phyloP scores from a whole-genome alignment of 2,797 vertebrate genomes.

The Bradypodion pumilum region DNA sequence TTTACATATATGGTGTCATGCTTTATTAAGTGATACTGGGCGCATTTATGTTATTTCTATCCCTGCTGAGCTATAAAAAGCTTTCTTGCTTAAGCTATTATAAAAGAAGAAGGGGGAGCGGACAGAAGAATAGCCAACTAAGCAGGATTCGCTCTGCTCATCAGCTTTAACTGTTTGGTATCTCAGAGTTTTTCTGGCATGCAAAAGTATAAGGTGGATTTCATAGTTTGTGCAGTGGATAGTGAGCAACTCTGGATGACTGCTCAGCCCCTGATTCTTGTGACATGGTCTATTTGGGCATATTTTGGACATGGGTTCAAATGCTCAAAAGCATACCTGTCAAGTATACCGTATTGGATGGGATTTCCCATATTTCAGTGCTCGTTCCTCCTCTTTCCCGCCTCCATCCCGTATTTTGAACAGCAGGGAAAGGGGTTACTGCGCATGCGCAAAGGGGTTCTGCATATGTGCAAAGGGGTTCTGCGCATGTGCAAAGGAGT shows the following conservation, averaged over 20 bases:
- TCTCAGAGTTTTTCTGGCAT: background rate
- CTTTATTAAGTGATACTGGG: constrained; percentile 7
- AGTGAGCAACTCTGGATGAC: too few species aligned
- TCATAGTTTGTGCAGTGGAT: background rate
- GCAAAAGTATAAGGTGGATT: background rate
- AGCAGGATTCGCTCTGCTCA: constrained; percentile 54
- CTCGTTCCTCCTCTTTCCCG: too few species aligned
- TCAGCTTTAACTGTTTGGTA: constrained; percentile 40
- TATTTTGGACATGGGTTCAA: too few species aligned
- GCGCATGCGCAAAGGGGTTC: too few species aligned
- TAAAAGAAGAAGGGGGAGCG: constrained; percentile 11
- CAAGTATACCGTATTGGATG: too few species aligned
- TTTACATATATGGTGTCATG: background rate
- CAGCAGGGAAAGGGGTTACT: too few species aligned
- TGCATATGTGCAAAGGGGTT: too few species aligned
- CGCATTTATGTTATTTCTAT: constrained; percentile 40
- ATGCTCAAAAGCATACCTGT: too few species aligned
- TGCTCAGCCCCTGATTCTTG: background rate
- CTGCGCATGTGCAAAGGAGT: too few species aligned
- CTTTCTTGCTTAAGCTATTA: constrained; percentile 23
- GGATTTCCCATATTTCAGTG: too few species aligned
- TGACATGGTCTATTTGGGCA: too few species aligned
- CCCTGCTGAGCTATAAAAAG: constrained; percentile 27
- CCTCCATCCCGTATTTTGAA: too few species aligned
- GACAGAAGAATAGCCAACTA: constrained; percentile 44